Base-by-base conservation (phyloP, 2,797 vertebrate genomes). In the Tachyglossus aculeatus region DNA sequence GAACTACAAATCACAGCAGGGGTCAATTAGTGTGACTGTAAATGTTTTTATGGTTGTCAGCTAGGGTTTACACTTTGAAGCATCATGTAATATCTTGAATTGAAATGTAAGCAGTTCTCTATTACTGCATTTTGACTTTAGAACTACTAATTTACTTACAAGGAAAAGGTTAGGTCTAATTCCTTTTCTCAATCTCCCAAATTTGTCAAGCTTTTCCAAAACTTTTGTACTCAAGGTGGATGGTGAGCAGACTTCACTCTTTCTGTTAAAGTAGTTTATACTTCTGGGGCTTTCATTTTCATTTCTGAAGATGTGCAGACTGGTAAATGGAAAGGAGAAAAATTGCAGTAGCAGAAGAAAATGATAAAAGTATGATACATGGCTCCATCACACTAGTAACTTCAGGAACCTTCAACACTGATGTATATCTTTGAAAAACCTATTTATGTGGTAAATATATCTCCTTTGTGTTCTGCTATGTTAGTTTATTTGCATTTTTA, bases 1-100 rank as follows among this genome's bases (percentile, higher is more conserved):
- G n/a, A 86, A 68, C 27, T 64, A 67, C 60, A 87, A 75, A 83
- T 71, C 48, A 68, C 47, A 77, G 66, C 41, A 73, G 18, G 18
- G 38, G 16, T 83, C 59, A 86, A 77, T 75, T 83, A 82, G 51
- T 32, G 9, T 52, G 55, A 72, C 25, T 67, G 34, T 66, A 74
- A 71, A 71, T 27, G 27, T 21, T 41, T 64, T 80, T 65, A 70
- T 60, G 63, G 34, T 13, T 71, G 59, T 66, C 57, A 64, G 11
- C n/a, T 31, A 34, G 2, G 9, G 67, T 82, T 76, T 69, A 66
- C 25, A 67, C 6, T 61, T 78, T 82, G 80, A 81, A 77, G 8
- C 3, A 53, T 29, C 8, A 39, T 7, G 3, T 14, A 52, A 32
- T 31, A 47, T 38, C 33, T 19, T n/a, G 1, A 74, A 76, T 1